Conservation (phyloP, 2,113 vertebrate species). For the Charina bottae region DNA sequence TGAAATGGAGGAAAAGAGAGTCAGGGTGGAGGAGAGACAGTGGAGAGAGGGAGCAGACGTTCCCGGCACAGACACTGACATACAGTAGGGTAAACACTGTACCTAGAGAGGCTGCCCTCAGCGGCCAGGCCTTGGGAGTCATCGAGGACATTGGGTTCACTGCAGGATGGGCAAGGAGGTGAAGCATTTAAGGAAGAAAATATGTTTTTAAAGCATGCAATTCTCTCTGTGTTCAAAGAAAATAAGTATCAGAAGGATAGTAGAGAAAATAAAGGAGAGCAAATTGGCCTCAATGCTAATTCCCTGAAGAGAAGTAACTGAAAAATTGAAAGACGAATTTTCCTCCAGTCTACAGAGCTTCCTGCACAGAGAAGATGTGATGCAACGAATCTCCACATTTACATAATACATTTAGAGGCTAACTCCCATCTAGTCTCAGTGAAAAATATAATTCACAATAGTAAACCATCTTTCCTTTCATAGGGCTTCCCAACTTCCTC, state of each 20-base stretch:
- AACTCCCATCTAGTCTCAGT: background rate
- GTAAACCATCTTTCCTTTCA: conserved; percentile 24
- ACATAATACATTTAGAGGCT: conserved; percentile 15
- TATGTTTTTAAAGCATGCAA: conserved; percentile 74
- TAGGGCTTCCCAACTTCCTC: conserved; percentile 5
- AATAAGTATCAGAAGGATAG: conserved; percentile 71
- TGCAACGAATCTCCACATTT: conserved; percentile 51
- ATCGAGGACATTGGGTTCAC: conserved; percentile 99
- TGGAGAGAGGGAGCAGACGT: conserved; percentile 71
- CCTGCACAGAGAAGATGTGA: conserved; percentile 48
- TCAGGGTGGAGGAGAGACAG: conserved; percentile 65
- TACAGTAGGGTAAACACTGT: conserved; percentile 90
- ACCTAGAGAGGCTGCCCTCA: conserved; percentile 99
- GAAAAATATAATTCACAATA: conserved; percentile 34
- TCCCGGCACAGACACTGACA: conserved; percentile 90
- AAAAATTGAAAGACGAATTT: conserved; percentile 65
- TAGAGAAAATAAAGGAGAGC: conserved; percentile 72
- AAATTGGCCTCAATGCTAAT: conserved; percentile 71
- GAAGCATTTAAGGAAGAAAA: conserved; percentile 90
- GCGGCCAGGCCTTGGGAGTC: conserved; percentile 98
- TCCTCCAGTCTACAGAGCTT: conserved; percentile 35
- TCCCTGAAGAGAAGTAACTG: conserved; percentile 70
- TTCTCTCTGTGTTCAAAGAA: conserved; percentile 73
- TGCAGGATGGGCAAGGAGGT: conserved; percentile 92
- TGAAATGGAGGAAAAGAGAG: conserved; percentile 67